A percentile compares a stretch with the other conserved stretches of the same genome.
Evolutionary conservation across 2,797 vertebrate species (phyloP).

Genomic region (Coccyzus lansbergi): DNA sequence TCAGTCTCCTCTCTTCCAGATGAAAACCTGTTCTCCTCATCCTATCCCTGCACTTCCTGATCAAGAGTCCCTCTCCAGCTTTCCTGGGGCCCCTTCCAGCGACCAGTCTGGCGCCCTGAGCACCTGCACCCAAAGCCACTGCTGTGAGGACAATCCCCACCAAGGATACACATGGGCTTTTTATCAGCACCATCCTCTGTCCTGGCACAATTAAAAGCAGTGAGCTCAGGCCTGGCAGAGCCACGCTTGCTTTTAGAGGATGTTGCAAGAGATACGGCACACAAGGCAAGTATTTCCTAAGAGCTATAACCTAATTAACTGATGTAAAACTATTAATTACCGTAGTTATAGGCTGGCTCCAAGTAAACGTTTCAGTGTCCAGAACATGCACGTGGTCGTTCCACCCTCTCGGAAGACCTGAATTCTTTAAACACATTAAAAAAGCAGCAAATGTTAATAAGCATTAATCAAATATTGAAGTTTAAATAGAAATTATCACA

Average conservation of each 20-base stretch:
- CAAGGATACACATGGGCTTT: fast-evolving
- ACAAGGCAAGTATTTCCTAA: fast-evolving
- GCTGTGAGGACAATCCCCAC: not conserved
- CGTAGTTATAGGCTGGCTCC: slow-evolving; percentile 92
- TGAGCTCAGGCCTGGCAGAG: not conserved
- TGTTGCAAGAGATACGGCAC: not conserved
- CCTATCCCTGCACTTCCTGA: too few relatives aligned
- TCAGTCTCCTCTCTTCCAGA: too few relatives aligned
- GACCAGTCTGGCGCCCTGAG: not conserved
- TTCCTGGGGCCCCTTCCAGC: too few relatives aligned
- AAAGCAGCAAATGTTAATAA: not conserved
- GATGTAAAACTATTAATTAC: slow-evolving; percentile 72
- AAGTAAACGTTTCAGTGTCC: slow-evolving; percentile 88
- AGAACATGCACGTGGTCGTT: slow-evolving; percentile 95
- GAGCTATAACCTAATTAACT: not conserved
- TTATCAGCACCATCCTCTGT: not conserved
- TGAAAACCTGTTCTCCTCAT: too few relatives aligned
- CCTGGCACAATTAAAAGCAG: not conserved
- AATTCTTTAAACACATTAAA: slow-evolving; percentile 70
- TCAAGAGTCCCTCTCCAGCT: too few relatives aligned
- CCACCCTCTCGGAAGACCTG: slow-evolving; percentile 89
- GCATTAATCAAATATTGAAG: not conserved
- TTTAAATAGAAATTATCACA: not conserved
- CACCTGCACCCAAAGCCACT: not conserved
- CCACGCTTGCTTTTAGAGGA: not conserved